Evolutionary conservation across 2,888 invertebrate genomes (phyloP).

Genomic region (Carcina quercana): DNA sequence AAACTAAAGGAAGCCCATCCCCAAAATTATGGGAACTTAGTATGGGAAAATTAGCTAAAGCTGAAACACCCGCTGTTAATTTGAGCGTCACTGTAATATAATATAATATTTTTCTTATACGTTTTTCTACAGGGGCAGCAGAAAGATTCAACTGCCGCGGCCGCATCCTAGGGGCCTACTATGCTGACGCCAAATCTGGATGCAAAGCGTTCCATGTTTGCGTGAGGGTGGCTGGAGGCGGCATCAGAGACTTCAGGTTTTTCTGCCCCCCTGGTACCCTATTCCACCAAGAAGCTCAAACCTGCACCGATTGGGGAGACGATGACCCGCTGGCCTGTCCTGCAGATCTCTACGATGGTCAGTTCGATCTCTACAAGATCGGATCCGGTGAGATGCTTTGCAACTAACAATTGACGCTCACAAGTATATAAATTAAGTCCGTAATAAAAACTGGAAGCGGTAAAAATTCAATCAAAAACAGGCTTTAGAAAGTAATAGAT

Average conservation of each 20-base stretch:
- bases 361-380: constrained; percentile 88
- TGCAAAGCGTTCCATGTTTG: constrained; percentile 94
- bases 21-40: too few species aligned
- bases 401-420: constrained; percentile 45
- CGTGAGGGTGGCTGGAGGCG: constrained; percentile 87
- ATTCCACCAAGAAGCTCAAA: constrained; percentile 94
- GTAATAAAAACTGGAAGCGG: too few species aligned
- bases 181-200: constrained; percentile 89
- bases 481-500: too few species aligned
- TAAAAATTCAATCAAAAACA: too few species aligned
- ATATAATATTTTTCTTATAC: too few species aligned
- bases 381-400: constrained; percentile 80
- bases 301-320: constrained; percentile 93
- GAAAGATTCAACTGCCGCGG: constrained; percentile 86
- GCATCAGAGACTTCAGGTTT: constrained; percentile 88
- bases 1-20: too few species aligned
- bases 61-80: too few species aligned
- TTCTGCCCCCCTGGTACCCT: constrained; percentile 92
- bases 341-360: constrained; percentile 87
- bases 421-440: too few species aligned
- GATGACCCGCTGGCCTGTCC: constrained; percentile 84
- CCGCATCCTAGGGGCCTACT: constrained; percentile 91
- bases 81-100: too few species aligned
- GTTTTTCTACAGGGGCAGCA: constrained; percentile 47
- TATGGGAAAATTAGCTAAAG: too few species aligned